These are phyloP conservation scores for Micromesistius poutassou DNA, from an alignment of 2,797 vertebrate genomes.

Conservation along the genomic window DNA sequence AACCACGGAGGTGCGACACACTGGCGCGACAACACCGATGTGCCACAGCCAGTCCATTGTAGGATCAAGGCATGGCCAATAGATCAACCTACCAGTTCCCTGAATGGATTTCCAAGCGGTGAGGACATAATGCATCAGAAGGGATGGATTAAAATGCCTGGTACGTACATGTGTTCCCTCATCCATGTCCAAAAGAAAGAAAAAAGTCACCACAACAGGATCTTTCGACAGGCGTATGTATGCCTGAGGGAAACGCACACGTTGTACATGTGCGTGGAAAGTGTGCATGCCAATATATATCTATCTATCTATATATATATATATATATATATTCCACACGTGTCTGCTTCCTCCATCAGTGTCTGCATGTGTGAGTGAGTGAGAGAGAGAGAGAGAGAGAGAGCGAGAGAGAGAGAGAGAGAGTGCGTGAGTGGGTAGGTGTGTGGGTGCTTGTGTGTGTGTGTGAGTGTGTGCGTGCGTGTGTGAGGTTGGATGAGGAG, in stretches of 20 bases:
- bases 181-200: not conserved
- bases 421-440: not conserved
- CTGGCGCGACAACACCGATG: too few species aligned
- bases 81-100: slow-evolving; percentile 16
- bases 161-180: slow-evolving; percentile 23
- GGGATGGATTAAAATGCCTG: slow-evolving; percentile 29
- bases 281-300: not conserved
- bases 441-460: not conserved
- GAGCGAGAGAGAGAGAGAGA: not conserved
- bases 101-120: slow-evolving; percentile 19
- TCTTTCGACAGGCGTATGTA: not conserved
- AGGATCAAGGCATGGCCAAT: slow-evolving; percentile 40
- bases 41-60: not conserved
- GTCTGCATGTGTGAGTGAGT: not conserved
- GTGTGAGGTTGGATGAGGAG: slow-evolving; percentile 2
- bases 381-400: not conserved
- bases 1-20: too few species aligned
- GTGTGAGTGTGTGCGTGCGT: not conserved
- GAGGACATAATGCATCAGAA: slow-evolving; percentile 28
- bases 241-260: not conserved
- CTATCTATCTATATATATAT: not conserved
- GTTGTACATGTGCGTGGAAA: not conserved
- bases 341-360: not conserved
- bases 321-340: not conserved
- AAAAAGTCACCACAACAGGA: slow-evolving; percentile 3